phyloP scores from a whole-genome alignment of 2,888 invertebrate genomes.

The Fragum whitleyi region DNA sequence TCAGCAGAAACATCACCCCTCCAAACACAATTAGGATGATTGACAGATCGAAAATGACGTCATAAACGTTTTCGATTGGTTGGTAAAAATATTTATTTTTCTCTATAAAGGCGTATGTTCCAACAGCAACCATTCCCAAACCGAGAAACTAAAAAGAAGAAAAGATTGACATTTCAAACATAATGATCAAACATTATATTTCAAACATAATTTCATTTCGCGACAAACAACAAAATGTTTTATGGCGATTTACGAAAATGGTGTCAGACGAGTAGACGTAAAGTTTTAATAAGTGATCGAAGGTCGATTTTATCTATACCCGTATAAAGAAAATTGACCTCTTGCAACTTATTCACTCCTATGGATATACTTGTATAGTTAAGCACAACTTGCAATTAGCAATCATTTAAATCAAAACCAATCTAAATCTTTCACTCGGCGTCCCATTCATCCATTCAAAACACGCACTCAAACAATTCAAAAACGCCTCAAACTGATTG shows the following conservation, averaged over 20 bases:
- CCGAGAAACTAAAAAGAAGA: conserved; percentile 90
- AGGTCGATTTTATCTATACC: too few relatives aligned
- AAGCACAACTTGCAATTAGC: too few relatives aligned
- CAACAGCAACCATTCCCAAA: conserved; percentile 93
- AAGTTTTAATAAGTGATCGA: too few relatives aligned
- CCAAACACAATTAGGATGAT: conserved; percentile 95
- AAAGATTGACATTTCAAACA: not conserved
- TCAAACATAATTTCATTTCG: not conserved
- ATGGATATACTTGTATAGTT: too few relatives aligned
- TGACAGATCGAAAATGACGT: conserved; percentile 94
- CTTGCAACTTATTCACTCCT: too few relatives aligned
- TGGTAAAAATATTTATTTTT: conserved; percentile 90
- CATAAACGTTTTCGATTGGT: conserved; percentile 90
- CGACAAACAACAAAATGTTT: not conserved
- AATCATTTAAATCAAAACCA: too few relatives aligned
- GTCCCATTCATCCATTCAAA: too few relatives aligned
- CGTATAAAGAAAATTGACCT: too few relatives aligned
- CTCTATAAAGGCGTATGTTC: conserved; percentile 95
- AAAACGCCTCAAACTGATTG: too few relatives aligned
- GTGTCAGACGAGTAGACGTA: not conserved
- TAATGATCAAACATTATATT: not conserved
- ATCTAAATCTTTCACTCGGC: too few relatives aligned
- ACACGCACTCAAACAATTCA: too few relatives aligned
- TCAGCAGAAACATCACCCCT: conserved; percentile 94
- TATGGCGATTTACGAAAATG: not conserved